A percentile compares a stretch with the other conserved stretches of the same genome.
phyloP scores from a whole-genome alignment of 2,888 invertebrate genomes.

The Protodeltote pygarga region DNA sequence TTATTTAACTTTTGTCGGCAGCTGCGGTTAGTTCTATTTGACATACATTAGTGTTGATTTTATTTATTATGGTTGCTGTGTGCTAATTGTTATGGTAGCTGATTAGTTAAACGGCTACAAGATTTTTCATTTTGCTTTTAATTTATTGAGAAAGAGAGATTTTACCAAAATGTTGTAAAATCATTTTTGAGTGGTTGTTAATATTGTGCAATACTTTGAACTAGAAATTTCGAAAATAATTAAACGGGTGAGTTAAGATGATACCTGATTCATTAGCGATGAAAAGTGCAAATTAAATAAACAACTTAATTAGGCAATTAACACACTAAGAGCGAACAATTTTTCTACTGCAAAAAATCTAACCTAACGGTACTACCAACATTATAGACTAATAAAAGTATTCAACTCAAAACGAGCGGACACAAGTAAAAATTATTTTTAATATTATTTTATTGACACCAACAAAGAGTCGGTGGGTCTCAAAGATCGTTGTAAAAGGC shows the following conservation, averaged over 20 bases:
- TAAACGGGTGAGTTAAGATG: too few species aligned
- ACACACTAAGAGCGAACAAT: conserved; percentile 18
- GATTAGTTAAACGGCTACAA: conserved; percentile 5
- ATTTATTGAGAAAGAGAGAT: not conserved
- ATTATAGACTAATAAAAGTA: conserved; percentile 64
- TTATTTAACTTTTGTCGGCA: conserved; percentile 60
- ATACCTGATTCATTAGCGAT: too few species aligned
- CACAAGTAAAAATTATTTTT: conserved; percentile 57
- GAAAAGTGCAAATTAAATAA: not conserved
- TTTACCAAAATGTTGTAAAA: too few species aligned
- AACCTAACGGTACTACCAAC: conserved; percentile 58
- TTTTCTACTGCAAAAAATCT: conserved; percentile 22
- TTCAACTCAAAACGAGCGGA: conserved; percentile 42
- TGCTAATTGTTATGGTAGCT: conserved; percentile 37
- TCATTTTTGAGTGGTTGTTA: too few species aligned
- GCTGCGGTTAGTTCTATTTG: conserved; percentile 60
- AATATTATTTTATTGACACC: conserved; percentile 60
- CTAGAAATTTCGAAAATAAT: too few species aligned
- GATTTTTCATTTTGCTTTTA: not conserved
- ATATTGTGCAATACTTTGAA: too few species aligned
- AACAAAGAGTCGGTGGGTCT: conserved; percentile 64
- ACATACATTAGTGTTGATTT: conserved; percentile 60
- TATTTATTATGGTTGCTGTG: conserved; percentile 56
- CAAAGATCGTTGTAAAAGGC: conserved; percentile 69
- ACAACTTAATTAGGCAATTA: conserved; percentile 10